Evolutionary conservation across 2,113 vertebrate species (phyloP).

Genomic region (Corapipo altera): DNA sequence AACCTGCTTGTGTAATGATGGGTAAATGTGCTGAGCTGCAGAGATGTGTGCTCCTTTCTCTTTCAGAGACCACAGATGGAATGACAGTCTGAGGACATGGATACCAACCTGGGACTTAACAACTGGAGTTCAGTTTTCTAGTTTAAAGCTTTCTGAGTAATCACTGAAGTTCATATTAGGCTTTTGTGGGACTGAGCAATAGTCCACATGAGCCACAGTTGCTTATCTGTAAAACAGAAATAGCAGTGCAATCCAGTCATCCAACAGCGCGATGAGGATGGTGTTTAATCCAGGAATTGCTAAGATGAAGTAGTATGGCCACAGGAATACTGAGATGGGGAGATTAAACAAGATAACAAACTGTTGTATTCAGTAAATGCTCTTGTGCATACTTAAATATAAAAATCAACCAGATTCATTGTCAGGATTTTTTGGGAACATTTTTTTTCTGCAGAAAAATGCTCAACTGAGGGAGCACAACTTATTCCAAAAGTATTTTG

Average conservation of each 20-base stretch:
- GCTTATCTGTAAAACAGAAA: neutral
- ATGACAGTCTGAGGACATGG: neutral
- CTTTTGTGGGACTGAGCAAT: neutral
- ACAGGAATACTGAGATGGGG: neutral
- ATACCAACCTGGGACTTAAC: neutral
- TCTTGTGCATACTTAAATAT: neutral
- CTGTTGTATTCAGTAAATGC: neutral
- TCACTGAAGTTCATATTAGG: neutral
- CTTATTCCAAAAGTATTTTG: neutral
- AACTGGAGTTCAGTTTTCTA: neutral
- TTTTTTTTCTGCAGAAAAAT: neutral
- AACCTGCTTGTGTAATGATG: neutral
- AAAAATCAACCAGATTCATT: neutral
- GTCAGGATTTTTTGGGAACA: neutral
- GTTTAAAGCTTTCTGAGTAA: neutral
- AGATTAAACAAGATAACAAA: neutral
- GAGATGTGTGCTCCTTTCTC: neutral
- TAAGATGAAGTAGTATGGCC: neutral
- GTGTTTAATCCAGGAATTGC: neutral
- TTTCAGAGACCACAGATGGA: neutral
- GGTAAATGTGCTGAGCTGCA: neutral
- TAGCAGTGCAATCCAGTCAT: neutral
- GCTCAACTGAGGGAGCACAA: neutral
- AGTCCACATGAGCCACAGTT: neutral
- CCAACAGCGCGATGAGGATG: neutral